Evolutionary conservation across 2,113 vertebrate species (phyloP), one percentile per base, ranked within the genome.

Genomic region (Platanista minor): DNA sequence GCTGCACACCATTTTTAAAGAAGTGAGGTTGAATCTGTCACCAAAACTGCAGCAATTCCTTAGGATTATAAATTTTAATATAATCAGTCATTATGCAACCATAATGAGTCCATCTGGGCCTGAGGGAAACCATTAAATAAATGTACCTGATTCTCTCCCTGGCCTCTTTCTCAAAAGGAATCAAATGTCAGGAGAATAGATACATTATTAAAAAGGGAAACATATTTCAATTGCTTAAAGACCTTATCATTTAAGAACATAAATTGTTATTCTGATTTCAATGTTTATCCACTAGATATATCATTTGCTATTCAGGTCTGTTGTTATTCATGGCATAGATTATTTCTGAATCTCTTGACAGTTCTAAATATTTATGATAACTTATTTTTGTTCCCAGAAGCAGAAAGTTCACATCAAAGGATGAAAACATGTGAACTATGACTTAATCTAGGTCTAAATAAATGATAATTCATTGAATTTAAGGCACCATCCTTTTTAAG

Each of bases 21-120:
- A 81, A 84, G 14, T 61, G 21, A 15, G 36, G 64, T 62, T 36
- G 39, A 71, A 49, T 93, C 5, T 17, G 31, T 86, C 59, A 18
- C 41, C 61, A 64, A 84, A 94, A 84, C 64, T 71, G 25, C 11
- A 81, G 14, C 12, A 15, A 13, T 78, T 86, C 69, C 72, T 97
- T 46, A n/a, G 14, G 69, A 81, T 91, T 84, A 27, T 85, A 91
- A 87, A 93, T 95, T 92, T 95, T 97, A 95, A 66, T 91, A 64
- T 74, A 92, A 86, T 57, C 90, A 62, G 17, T 81, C 83, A 75
- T 41, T 87, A 90, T 54, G 25, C 49, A 92, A 84, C 46, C 20
- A 1, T 52, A 72, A 92, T 86, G 61, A 95, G 43, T 93, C 14
- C 33, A 18, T 89, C 91, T 86, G 41, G 80, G 59, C 91, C 83